Base-by-base conservation (phyloP, 2,113 vertebrate species). In the Ceyx cyanopectus region DNA sequence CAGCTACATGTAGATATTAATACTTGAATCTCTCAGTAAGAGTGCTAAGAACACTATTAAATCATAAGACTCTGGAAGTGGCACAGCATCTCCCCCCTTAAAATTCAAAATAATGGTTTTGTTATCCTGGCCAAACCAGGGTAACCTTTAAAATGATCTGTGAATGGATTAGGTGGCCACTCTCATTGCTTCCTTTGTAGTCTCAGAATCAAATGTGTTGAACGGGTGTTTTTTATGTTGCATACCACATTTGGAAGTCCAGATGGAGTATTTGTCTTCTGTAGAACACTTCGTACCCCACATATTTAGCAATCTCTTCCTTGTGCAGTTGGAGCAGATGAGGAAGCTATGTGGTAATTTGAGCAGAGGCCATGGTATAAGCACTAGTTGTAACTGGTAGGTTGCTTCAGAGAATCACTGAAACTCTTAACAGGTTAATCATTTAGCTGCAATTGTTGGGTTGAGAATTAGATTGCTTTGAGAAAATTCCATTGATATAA, bases 401-500 rank as follows among this genome's bases (percentile, higher is more conserved):
- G 61, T 63, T 87, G 51, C 58, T 79, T 85, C 19, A 80, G 81
- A 61, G 54, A 80, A 85, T 67, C 37, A 40, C 57, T 91, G 65
- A 77, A 88, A 63, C 46, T 51, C 58, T 32, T 65, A 75, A 57
- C 43, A 57, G 29, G 80, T 95, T 93, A 92, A 94, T 94, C 1
- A 91, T 91, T 90, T 88, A 96, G 48, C 85, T 87, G 21, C 1
- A 1, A 74, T 85, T 60, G 48, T 74, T 88, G 43, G 57, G 13
- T 77, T 86, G 76, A 94, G 87, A 78, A 61, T 73, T 93, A 82
- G 43, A 70, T 57, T 87, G 80, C 57, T 86, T 90, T 78, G 48
- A 93, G 57, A 93, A 93, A 90, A 87, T 87, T 75, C 85, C 62
- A 54, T 57, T 93, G 81, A 84, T 87, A 50, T 83, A 73, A 82